Evolutionary conservation across 2,113 vertebrate species (phyloP), one percentile per base, ranked within the genome.

Genomic region (Python bivittatus): DNA sequence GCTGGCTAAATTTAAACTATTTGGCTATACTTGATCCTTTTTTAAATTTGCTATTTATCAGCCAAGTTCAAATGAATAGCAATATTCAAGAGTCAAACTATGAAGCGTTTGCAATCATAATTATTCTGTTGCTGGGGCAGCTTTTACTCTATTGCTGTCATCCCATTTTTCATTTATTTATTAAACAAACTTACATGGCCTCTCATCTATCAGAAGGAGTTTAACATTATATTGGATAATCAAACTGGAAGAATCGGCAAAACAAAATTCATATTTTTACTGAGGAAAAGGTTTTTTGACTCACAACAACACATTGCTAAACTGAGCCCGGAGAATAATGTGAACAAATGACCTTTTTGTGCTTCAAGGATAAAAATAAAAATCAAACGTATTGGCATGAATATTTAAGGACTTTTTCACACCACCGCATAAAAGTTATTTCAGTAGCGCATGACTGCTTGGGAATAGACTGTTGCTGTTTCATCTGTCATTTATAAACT

Each of bases 371-470:
- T 20, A 84, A 25, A 90, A 90, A 84, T 9, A 23, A 89, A 90
- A 91, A 56, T 64, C 44, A 52, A 27, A 64, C 27, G 44, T 61
- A 61, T 60, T 54, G 23, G 38, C 84, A 90, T 84, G 48, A 83
- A 88, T 88, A 61, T 90, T 57, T 52, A 90, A 54, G 38, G 6
- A 54, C 44, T 54, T 33, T 79, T 58, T n/a, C 29, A 60, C 27
- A 38, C 64, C 22, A 29, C 42, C 64, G 27, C n/a, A 86, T 48
- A 86, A 17, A 33, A 88, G 20, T 58, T 83, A 91, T 86, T 93
- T 86, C 29, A 79, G 88, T 38, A 92, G 91, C 88, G 13, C 91
- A 86, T 83, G 85, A 89, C 57, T 86, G 52, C 48, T 68, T 94
- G 88, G 72, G 91, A 85, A 84, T 60, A 54, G 60, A 54, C 54